Conservation (phyloP, 2,888 invertebrate genomes). For the Dasysyrphus tricinctus region DNA sequence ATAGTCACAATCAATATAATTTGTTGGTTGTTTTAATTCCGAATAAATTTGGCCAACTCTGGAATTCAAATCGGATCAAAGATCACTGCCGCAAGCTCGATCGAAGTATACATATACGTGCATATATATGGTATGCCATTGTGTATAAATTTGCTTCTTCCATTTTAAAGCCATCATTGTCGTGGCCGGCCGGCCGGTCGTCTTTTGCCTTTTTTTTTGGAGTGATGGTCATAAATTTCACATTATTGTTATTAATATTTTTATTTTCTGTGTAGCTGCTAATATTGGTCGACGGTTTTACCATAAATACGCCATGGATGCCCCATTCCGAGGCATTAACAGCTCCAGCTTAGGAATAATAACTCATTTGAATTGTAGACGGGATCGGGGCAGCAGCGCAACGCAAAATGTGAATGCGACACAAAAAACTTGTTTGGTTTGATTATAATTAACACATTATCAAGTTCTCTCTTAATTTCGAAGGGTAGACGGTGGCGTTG, state of each 20-base stretch:
- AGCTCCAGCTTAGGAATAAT: conserved; percentile 73
- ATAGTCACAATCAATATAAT: conserved; percentile 77
- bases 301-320: conserved; percentile 71
- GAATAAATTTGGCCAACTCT: conserved; percentile 73
- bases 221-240: conserved; percentile 65
- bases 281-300: conserved; percentile 73
- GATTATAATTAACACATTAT: conserved; percentile 76
- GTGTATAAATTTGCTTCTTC: conserved; percentile 22
- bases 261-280: conserved; percentile 74
- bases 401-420: conserved; percentile 55
- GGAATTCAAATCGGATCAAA: conserved; percentile 64
- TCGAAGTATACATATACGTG: not conserved
- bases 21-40: conserved; percentile 75
- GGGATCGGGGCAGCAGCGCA: conserved; percentile 35
- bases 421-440: conserved; percentile 75
- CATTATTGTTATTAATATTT: conserved; percentile 75
- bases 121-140: not conserved
- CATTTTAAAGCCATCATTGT: conserved; percentile 47
- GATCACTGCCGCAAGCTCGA: conserved; percentile 45
- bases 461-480: conserved; percentile 73
- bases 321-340: conserved; percentile 71
- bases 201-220: not conserved
- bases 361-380: conserved; percentile 72
- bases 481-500: conserved; percentile 55
- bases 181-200: conserved; percentile 26